Evolutionary conservation across 2,888 invertebrate genomes (phyloP), one percentile per base, ranked within the genome.

Genomic region (Drosophila suboccidentalis): DNA sequence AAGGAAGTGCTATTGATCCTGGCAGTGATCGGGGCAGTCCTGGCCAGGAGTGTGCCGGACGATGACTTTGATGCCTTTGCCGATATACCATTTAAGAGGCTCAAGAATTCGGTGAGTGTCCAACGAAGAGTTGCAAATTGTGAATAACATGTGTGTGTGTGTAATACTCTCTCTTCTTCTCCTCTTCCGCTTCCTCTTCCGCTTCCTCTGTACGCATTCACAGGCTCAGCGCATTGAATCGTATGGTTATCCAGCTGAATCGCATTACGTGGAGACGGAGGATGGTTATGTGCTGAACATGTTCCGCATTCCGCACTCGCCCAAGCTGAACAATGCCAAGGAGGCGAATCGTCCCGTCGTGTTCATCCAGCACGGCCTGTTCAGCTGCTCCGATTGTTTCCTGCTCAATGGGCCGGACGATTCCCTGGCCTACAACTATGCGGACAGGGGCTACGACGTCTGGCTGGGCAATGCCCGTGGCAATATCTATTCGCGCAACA

Each of bases 241-340:
- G 53, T 80, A 89, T 54, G 91, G 91, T 2, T 97, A 96, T 91
- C 93, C 94, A 0, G 94, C 95, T 0, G 96, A 97, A 92, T 94
- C 95, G 1, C 96, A 97, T 84, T 93, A 94, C 0, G 94, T 96
- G 0, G 92, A 94, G 54, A 98, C 98, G 0, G 94, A 95, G 29
- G 98, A 98, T 91, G 97, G 97, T 1, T 98, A 97, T 91, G 94
- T 97, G 49, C 93, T 98, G 50, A 95, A 95, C 2, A 77, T 98
- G 51, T 97, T 97, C 88, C 94, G 98, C 71, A 97, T 98, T 86
- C 96, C 97, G 0, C 74, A 91, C 54, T 91, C 91, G 10, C 86
- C 90, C n/a, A 86, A 78, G 49, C 74, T 96, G 58, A 67, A 78
- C 54, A 90, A 89, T 63, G 73, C 79, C 17, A 79, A 74, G 60